Evolutionary conservation across 2,797 vertebrate species (phyloP).

Genomic region (Erpetoichthys calabaricus): DNA sequence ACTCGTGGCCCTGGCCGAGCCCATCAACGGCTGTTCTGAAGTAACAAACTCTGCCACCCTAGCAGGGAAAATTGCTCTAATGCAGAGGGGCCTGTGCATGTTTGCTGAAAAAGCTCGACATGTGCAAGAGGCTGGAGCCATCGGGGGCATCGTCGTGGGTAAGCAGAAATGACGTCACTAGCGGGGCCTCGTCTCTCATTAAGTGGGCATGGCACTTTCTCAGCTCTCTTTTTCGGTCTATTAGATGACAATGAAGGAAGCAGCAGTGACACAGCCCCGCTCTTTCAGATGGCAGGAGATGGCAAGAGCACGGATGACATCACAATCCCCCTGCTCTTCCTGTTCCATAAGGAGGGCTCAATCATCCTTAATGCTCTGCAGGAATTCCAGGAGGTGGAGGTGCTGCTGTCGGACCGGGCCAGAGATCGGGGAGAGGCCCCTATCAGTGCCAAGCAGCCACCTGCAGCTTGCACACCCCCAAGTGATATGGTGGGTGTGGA

Average conservation of each 20-base stretch:
- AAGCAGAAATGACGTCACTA: slow-evolving; percentile 26
- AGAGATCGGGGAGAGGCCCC: slow-evolving; percentile 74
- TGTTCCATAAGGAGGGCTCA: slow-evolving; percentile 93
- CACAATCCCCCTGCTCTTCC: slow-evolving; percentile 83
- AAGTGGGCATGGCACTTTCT: not conserved
- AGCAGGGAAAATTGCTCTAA: slow-evolving; percentile 79
- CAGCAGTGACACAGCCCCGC: slow-evolving; percentile 93
- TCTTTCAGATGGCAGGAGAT: slow-evolving; percentile 97
- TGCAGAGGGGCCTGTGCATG: slow-evolving; percentile 96
- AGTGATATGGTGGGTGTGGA: slow-evolving; percentile 27
- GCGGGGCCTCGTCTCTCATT: slow-evolving; percentile 9
- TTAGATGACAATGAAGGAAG: slow-evolving; percentile 95
- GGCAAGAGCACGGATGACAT: slow-evolving; percentile 87
- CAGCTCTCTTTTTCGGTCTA: slow-evolving; percentile 2
- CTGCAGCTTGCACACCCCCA: slow-evolving; percentile 16
- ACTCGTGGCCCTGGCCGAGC: slow-evolving; percentile 79
- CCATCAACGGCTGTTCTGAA: slow-evolving; percentile 83
- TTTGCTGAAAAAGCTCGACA: slow-evolving; percentile 95
- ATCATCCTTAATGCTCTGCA: slow-evolving; percentile 82
- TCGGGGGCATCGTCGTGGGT: slow-evolving; percentile 94
- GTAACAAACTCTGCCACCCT: slow-evolving; percentile 74
- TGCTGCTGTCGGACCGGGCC: slow-evolving; percentile 90
- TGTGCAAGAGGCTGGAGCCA: slow-evolving; percentile 86
- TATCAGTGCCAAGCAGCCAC: no score
- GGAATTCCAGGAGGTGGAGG: slow-evolving; percentile 83